Percentiles rank a stretch among this genome's conserved stretches.
Evolutionary conservation across 1,140 invertebrate genomes (phyloP).

Genomic region (Gryon sp.): DNA sequence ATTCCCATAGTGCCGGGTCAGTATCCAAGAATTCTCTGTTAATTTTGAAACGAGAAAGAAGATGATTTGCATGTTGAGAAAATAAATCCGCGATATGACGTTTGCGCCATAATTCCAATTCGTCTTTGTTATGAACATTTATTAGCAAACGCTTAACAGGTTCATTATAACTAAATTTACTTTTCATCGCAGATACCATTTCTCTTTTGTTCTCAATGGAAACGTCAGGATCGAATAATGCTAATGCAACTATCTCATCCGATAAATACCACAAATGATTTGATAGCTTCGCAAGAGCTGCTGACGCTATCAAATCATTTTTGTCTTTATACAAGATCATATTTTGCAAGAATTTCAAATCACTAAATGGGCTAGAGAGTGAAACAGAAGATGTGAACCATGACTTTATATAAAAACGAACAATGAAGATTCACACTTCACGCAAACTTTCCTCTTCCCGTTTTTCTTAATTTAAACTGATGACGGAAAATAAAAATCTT

Average conservation of each 20-base stretch:
- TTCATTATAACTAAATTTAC: neutral
- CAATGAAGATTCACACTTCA: conserved; percentile 6
- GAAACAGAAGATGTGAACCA: conserved; percentile 3
- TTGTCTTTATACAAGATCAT: neutral
- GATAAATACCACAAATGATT: neutral
- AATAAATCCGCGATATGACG: too few species aligned
- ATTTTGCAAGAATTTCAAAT: neutral
- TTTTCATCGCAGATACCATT: neutral
- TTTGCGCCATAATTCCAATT: too few species aligned
- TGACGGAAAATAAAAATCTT: conserved; percentile 64
- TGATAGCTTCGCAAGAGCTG: neutral
- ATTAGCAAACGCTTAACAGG: too few species aligned
- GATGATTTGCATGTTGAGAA: too few species aligned
- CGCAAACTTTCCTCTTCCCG: neutral
- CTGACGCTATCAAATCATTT: neutral
- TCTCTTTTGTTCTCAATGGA: neutral
- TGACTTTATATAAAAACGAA: conserved; percentile 1
- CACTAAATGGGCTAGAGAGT: neutral
- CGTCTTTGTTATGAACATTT: too few species aligned
- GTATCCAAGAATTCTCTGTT: too few species aligned
- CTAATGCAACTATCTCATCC: neutral
- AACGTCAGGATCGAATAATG: neutral
- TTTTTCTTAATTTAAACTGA: neutral
- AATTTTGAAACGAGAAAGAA: too few species aligned
- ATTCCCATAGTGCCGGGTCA: too few species aligned